Conservation (phyloP, 2,797 vertebrate genomes). For the Podargus strigoides region DNA sequence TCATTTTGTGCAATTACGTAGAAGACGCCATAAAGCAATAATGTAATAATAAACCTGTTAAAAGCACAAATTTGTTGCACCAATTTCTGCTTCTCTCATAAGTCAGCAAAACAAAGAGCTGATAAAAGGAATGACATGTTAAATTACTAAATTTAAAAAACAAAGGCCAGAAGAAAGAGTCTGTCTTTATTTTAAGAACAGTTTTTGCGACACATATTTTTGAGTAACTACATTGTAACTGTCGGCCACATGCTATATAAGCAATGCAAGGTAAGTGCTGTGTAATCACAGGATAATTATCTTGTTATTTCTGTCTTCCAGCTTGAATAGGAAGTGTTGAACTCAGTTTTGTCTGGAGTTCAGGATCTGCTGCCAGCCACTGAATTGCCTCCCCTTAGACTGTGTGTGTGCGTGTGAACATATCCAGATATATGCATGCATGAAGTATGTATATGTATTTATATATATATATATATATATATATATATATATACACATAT, state of each 20-base stretch:
- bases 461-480: no score
- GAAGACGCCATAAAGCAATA: constrained; percentile 70
- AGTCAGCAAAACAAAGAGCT: constrained; percentile 73
- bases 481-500: no score
- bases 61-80: constrained; percentile 61
- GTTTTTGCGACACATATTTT: neutral
- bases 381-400: rapidly evolving
- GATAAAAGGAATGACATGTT: constrained; percentile 59
- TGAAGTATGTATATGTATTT: no score
- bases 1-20: constrained; percentile 69
- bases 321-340: neutral
- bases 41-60: constrained; percentile 73
- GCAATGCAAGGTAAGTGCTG: neutral
- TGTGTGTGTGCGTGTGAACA: neutral
- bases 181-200: neutral
- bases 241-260: neutral
- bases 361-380: neutral
- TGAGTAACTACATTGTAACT: neutral
- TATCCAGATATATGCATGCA: no score
- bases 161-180: constrained; percentile 19
- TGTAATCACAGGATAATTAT: neutral
- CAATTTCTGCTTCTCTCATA: constrained; percentile 63
- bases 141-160: constrained; percentile 64
- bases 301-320: neutral
- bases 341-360: neutral